These are phyloP conservation scores for Luidia sarsii DNA, from an alignment of 53 echinoderm and acorn worm species.

Conservation along the genomic window DNA sequence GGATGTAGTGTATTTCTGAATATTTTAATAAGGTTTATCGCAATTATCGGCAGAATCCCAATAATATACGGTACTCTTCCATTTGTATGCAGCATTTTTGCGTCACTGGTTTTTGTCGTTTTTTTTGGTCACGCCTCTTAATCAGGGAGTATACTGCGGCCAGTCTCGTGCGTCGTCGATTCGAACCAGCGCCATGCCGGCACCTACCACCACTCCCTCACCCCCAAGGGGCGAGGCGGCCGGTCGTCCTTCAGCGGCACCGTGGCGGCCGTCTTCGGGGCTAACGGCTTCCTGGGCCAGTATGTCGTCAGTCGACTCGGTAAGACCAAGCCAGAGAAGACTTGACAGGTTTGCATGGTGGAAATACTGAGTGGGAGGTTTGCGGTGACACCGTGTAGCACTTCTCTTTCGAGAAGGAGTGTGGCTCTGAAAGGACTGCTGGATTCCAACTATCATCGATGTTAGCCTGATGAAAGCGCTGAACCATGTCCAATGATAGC, in stretches of 20 bases:
- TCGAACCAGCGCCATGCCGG: conserved; percentile 61
- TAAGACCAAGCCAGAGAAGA: conserved; percentile 10
- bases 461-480: too few species aligned
- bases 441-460: too few species aligned
- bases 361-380: too few species aligned
- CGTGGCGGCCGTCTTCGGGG: conserved; percentile 90
- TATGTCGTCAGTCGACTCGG: conserved; percentile 87
- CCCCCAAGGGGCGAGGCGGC: conserved; percentile 85
- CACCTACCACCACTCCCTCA: conserved; percentile 73
- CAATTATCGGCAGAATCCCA: too few species aligned
- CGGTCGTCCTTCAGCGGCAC: conserved; percentile 91
- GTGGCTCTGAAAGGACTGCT: too few species aligned
- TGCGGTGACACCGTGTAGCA: too few species aligned
- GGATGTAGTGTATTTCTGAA: too few species aligned
- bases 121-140: too few species aligned
- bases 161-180: conserved; percentile 16
- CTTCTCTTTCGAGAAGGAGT: too few species aligned
- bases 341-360: neutral
- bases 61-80: neutral
- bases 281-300: conserved; percentile 82
- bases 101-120: neutral
- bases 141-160: conserved; percentile 25
- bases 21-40: too few species aligned
- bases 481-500: too few species aligned
- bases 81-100: neutral